Percentiles rank a stretch among this genome's conserved stretches.
phyloP scores from a whole-genome alignment of 92 coral and sea anemone species.

The Porites lobata region DNA sequence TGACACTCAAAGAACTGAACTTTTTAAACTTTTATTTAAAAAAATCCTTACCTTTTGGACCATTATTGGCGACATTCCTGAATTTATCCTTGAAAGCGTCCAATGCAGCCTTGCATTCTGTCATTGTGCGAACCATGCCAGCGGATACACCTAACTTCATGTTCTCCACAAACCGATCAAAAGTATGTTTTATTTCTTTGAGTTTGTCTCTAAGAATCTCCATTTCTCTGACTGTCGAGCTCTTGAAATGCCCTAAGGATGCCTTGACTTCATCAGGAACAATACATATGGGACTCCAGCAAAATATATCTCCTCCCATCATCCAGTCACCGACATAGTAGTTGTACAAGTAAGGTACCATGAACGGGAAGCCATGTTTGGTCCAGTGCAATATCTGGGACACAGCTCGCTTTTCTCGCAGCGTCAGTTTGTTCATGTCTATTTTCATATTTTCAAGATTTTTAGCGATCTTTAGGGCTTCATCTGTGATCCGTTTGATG shows the following conservation, averaged over 20 bases:
- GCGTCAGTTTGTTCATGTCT: constrained; percentile 52
- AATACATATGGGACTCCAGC: constrained; percentile 61
- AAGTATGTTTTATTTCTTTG: constrained; percentile 52
- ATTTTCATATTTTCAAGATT: constrained; percentile 51
- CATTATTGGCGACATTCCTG: constrained; percentile 46
- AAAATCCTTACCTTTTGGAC: constrained; percentile 48
- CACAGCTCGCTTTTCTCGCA: constrained; percentile 60
- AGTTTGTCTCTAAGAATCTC: constrained; percentile 64
- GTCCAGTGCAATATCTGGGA: constrained; percentile 71
- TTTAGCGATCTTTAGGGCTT: constrained; percentile 26
- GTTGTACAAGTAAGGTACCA: constrained; percentile 70
- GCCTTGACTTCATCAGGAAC: constrained; percentile 14
- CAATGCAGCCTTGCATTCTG: constrained; percentile 72
- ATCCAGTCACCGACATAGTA: constrained; percentile 78
- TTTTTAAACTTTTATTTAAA: no score
- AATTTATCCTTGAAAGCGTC: constrained; percentile 52
- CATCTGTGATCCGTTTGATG: constrained; percentile 69
- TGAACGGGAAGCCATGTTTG: constrained; percentile 63
- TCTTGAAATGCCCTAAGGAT: constrained; percentile 60
- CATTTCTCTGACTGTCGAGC: constrained; percentile 61
- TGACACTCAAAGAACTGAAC: no score
- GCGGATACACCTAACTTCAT: constrained; percentile 68
- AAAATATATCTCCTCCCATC: constrained; percentile 71
- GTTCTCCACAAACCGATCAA: constrained; percentile 60
- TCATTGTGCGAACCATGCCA: constrained; percentile 84